phyloP scores from a whole-genome alignment of 2,888 invertebrate species.

The Mythimna impura region DNA sequence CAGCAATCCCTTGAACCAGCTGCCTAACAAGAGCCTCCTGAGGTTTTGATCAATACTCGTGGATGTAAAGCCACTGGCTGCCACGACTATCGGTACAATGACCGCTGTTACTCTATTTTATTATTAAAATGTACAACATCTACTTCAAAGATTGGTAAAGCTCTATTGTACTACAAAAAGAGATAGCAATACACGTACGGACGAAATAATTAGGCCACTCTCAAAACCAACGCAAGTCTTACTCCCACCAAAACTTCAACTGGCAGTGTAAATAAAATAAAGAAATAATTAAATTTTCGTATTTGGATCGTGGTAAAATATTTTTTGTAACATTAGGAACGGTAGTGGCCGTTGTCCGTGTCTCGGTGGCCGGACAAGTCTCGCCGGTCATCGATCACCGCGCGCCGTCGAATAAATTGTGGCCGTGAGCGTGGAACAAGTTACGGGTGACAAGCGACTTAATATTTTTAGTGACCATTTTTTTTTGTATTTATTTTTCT shows the following conservation, averaged over 20 bases:
- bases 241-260: constrained; percentile 21
- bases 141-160: neutral
- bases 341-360: constrained; percentile 83
- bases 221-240: neutral
- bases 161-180: neutral
- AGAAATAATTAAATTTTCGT: constrained; percentile 73
- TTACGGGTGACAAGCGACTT: constrained; percentile 28
- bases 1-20: no score
- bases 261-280: constrained; percentile 45
- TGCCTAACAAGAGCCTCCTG: no score
- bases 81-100: no score
- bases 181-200: neutral
- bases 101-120: no score
- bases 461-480: neutral
- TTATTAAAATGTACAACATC: no score
- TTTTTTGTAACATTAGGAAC: constrained; percentile 77
- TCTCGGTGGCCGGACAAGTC: constrained; percentile 80
- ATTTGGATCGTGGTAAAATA: constrained; percentile 76
- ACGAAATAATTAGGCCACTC: neutral
- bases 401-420: constrained; percentile 86
- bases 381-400: constrained; percentile 86
- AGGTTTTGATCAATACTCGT: no score
- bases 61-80: no score
- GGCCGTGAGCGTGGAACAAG: constrained; percentile 69
- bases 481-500: neutral